phyloP scores from a whole-genome alignment of 1,140 invertebrate genomes.

The Bombus affinis region DNA sequence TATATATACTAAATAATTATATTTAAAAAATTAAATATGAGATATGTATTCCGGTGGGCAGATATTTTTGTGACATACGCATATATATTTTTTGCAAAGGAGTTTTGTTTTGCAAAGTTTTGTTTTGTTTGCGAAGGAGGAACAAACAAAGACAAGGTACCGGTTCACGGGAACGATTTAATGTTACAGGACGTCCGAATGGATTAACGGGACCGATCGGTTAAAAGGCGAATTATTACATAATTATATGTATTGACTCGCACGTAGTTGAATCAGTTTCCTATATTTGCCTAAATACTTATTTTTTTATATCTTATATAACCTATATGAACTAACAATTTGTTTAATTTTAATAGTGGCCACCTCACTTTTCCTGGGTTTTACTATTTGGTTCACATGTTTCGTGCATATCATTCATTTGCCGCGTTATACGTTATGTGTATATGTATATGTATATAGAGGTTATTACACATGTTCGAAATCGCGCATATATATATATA shows the following conservation, averaged over 20 bases:
- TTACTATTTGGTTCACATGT: conserved; percentile 2
- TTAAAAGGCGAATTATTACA: conserved; percentile 73
- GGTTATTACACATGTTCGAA: conserved; percentile 28
- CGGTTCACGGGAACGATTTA: conserved; percentile 10
- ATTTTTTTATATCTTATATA: conserved; percentile 53
- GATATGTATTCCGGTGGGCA: neutral
- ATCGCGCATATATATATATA: conserved; percentile 15
- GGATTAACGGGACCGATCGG: conserved; percentile 76
- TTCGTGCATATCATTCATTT: neutral
- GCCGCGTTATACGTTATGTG: conserved; percentile 26
- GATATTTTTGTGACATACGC: neutral
- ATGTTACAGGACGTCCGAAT: conserved; percentile 78
- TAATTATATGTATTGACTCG: conserved; percentile 78
- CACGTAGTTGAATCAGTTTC: conserved; percentile 69
- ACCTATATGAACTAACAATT: conserved; percentile 35
- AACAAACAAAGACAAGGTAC: conserved; percentile 42
- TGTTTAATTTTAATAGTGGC: conserved; percentile 30
- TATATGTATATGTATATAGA: conserved; percentile 27
- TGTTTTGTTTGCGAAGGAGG: neutral
- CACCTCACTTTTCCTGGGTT: neutral
- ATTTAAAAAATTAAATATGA: neutral
- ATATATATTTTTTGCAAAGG: neutral
- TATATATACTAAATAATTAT: neutral
- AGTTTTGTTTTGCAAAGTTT: neutral
- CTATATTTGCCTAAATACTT: conserved; percentile 66